Evolutionary conservation across 2,888 invertebrate species (phyloP).

Genomic region (Nezara viridula): DNA sequence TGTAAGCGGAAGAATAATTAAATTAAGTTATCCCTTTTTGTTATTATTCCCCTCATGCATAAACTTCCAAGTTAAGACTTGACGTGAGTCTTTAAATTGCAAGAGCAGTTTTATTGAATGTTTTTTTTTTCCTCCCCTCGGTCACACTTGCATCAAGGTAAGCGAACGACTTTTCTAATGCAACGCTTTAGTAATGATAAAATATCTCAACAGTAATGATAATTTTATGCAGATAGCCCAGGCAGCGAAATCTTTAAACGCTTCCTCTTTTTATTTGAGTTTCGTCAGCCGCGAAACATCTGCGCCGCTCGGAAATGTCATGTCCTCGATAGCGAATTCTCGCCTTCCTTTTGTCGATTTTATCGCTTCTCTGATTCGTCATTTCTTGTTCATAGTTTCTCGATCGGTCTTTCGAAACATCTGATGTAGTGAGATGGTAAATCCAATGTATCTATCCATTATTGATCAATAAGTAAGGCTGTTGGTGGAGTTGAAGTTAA

Average conservation of each 20-base stretch:
- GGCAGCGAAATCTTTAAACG: background rate
- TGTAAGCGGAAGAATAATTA: too few species aligned
- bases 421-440: background rate
- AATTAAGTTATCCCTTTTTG: too few species aligned
- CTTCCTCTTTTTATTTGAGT: constrained; percentile 33
- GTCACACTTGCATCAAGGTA: background rate
- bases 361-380: background rate
- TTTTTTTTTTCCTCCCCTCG: background rate
- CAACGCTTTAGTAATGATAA: background rate
- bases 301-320: background rate
- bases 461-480: too few species aligned
- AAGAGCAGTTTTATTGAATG: too few species aligned
- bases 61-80: too few species aligned
- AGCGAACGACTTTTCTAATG: background rate
- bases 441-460: background rate
- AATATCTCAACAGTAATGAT: background rate
- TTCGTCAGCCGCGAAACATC: background rate
- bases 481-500: too few species aligned
- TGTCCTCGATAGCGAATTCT: background rate
- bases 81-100: too few species aligned
- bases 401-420: background rate
- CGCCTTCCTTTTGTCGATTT: background rate
- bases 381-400: background rate
- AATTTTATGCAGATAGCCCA: background rate
- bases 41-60: too few species aligned